These are phyloP conservation scores for Xylophagus ater DNA, from an alignment of 2,888 invertebrate genomes.

Conservation along the genomic window DNA sequence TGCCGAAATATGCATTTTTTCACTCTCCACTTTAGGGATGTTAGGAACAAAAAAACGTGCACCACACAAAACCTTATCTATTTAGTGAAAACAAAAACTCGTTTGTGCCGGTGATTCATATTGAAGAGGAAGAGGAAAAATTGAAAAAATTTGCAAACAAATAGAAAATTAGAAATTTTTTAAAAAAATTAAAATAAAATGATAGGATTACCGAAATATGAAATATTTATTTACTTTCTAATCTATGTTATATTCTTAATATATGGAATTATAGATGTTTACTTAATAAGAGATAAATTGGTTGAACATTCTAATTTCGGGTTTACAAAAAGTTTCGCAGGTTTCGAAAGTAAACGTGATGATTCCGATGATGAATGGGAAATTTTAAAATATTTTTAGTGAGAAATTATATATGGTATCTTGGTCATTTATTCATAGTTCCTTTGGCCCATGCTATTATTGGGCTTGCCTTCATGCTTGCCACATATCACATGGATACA, in stretches of 20 bases:
- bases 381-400: slow-evolving; percentile 28
- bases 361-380: slow-evolving; percentile 34
- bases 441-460: slow-evolving; percentile 24
- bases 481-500: slow-evolving; percentile 22
- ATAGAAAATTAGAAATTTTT: too few relatives aligned
- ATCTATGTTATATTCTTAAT: slow-evolving; percentile 32
- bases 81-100: too few relatives aligned
- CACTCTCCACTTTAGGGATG: too few relatives aligned
- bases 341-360: slow-evolving; percentile 30
- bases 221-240: slow-evolving; percentile 28
- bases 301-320: slow-evolving; percentile 1
- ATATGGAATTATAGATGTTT: slow-evolving; percentile 23
- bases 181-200: too few relatives aligned
- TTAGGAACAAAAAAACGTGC: too few relatives aligned
- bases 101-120: too few relatives aligned
- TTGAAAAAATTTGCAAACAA: too few relatives aligned
- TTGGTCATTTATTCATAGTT: slow-evolving; percentile 26
- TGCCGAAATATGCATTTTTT: too few relatives aligned
- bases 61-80: too few relatives aligned
- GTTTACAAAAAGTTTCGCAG: slow-evolving; percentile 21
- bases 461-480: slow-evolving; percentile 24
- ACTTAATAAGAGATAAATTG: slow-evolving; percentile 12
- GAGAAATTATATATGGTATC: slow-evolving; percentile 29
- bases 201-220: slow-evolving; percentile 22
- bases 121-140: too few relatives aligned